Conservation (phyloP, 2,797 vertebrate species). For the Pangasius krempfi region DNA sequence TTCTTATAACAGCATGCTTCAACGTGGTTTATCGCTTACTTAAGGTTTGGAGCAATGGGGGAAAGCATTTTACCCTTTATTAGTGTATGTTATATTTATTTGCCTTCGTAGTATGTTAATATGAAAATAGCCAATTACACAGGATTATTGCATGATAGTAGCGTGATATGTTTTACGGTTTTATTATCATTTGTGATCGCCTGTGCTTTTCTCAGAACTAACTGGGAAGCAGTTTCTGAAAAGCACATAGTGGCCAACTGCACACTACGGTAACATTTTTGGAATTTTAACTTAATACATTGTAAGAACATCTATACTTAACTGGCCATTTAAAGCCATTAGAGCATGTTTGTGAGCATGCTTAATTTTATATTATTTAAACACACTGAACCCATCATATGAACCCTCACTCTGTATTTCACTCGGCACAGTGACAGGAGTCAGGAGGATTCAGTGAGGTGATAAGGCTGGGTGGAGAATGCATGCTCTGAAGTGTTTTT, state of each 20-base stretch:
- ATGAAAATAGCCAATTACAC: neutral
- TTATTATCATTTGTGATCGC: neutral
- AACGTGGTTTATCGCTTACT: no score
- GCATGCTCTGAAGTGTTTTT: conserved; percentile 9
- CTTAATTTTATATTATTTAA: neutral
- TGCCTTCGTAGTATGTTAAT: neutral
- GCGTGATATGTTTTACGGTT: neutral
- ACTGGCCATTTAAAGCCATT: neutral
- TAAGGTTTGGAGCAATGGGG: no score
- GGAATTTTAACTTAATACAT: neutral
- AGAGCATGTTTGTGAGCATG: neutral
- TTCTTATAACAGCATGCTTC: neutral
- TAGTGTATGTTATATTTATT: neutral
- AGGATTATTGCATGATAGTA: neutral
- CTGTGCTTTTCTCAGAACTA: neutral
- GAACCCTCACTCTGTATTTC: neutral
- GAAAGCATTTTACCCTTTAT: no score
- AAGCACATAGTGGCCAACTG: neutral
- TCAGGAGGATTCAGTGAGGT: conserved; percentile 1
- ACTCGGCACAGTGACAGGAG: neutral
- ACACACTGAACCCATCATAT: neutral
- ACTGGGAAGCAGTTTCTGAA: neutral
- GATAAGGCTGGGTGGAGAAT: neutral
- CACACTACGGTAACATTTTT: neutral
- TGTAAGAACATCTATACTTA: neutral